Evolutionary conservation across 2,888 invertebrate genomes (phyloP), one percentile per base, ranked within the genome.

Genomic region (Stenichneumon culpator): DNA sequence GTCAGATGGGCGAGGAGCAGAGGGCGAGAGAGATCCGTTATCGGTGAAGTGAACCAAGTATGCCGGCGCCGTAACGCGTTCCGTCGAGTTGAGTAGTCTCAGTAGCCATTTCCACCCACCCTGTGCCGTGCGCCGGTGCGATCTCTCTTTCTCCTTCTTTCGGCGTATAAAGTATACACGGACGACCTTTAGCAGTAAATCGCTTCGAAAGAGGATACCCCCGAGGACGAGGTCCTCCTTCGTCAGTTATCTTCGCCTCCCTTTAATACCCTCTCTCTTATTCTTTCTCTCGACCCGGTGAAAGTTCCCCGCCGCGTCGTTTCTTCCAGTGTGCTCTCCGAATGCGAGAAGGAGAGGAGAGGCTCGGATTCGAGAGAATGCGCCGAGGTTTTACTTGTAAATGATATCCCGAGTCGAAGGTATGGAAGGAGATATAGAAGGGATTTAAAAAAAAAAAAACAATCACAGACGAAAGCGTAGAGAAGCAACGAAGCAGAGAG

Each of bases 361-460:
- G 57, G 57, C 32, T 52, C 22, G 50, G 63, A 74, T 69, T 82
- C 74, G 50, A 63, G 84, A 79, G 57, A 22, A 25, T 79, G 77
- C 83, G 67, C 63, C 70, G 84, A 87, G 86, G 84, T 82, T 87
- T 86, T 74, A 87, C 86, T 87, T 87, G 87, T 86, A 86, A 87
- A 86, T 86, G 86, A 87, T 87, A 87, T 86, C 82, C 79, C 68
- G 69, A 70, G 67, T 80, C 75, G 60, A 22, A 63, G 68, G 54
- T 50, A 69, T 25, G 39, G 32, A 74, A 28, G 60, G 50, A 63
- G 68, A 47, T 50, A 69, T 25, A 52, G 32, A 70, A 28, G 60
- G 50, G 57, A 54, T 7, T 54, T n/a, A 72, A 74, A 63, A 82
- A 60, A 78, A 28, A 75, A 50, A 28, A 28, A 52, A 39, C 63